Evolutionary conservation across 2,888 invertebrate species (phyloP).

Genomic region (Caenorhabditis angaria): DNA sequence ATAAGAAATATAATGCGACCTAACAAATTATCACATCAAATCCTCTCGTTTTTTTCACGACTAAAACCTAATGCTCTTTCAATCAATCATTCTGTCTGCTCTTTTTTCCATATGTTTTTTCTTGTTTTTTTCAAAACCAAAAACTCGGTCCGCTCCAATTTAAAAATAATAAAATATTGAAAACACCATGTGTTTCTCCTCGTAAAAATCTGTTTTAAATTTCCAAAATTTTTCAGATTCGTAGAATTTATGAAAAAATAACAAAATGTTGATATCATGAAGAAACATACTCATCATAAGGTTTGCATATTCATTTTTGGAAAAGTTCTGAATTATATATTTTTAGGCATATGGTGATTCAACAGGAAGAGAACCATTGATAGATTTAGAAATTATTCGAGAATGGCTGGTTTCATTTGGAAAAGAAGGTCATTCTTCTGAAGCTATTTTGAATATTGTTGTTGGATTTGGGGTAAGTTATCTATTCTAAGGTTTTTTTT

Average conservation of each 20-base stretch:
- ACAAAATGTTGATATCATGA: slow-evolving; percentile 1
- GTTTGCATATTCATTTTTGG: background rate
- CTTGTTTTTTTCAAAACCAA: background rate
- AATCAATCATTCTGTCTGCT: background rate
- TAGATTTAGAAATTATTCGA: slow-evolving; percentile 29
- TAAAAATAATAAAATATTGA: no score
- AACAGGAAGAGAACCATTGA: slow-evolving; percentile 35
- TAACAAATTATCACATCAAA: no score
- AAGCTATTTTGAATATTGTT: slow-evolving; percentile 33
- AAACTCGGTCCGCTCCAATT: background rate
- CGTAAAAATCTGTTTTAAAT: background rate
- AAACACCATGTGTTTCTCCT: background rate
- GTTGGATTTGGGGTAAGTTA: slow-evolving; percentile 34
- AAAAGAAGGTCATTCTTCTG: slow-evolving; percentile 38
- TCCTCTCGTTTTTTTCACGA: no score
- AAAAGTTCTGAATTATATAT: background rate
- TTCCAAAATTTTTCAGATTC: background rate
- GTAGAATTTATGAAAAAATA: background rate
- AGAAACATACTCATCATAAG: slow-evolving; percentile 2
- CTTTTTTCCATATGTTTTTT: background rate
- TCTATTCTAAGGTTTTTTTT: no score
- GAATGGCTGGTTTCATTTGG: slow-evolving; percentile 40
- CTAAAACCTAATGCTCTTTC: no score
- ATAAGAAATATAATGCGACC: no score
- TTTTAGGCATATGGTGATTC: slow-evolving; percentile 36